phyloP scores from a whole-genome alignment of 2,888 invertebrate genomes.

The Amphipoea lucens region DNA sequence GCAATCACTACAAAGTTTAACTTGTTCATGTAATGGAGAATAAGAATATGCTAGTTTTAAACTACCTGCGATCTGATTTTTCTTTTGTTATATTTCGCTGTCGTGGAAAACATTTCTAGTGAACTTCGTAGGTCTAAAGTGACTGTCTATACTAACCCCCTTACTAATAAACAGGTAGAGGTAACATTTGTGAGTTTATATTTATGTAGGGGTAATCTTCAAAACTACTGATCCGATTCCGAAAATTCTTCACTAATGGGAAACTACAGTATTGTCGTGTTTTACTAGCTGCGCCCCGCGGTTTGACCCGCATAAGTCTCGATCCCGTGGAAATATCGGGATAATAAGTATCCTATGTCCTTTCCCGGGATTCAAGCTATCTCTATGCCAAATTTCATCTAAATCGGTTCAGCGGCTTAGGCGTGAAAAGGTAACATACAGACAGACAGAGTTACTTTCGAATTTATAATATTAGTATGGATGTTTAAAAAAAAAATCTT shows the following conservation, averaged over 20 bases:
- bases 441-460: too few species aligned
- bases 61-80: background rate
- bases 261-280: background rate
- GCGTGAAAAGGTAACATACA: too few species aligned
- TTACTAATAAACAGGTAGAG: too few species aligned
- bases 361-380: too few species aligned
- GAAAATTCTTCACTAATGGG: background rate
- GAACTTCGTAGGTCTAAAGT: background rate
- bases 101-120: background rate
- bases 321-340: too few species aligned
- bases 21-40: background rate
- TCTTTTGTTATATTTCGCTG: background rate
- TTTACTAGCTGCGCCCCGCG: too few species aligned
- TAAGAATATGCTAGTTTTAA: constrained; percentile 7
- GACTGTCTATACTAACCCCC: too few species aligned
- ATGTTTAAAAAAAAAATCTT: background rate
- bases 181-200: background rate
- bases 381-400: too few species aligned
- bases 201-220: background rate
- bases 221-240: background rate
- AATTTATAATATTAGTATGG: too few species aligned
- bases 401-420: too few species aligned
- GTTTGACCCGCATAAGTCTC: too few species aligned
- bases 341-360: too few species aligned
- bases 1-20: constrained; percentile 25